A percentile compares a stretch with the other conserved stretches of the same genome.
Evolutionary conservation across 2,797 vertebrate genomes (phyloP).

Genomic region (Choloepus didactylus): DNA sequence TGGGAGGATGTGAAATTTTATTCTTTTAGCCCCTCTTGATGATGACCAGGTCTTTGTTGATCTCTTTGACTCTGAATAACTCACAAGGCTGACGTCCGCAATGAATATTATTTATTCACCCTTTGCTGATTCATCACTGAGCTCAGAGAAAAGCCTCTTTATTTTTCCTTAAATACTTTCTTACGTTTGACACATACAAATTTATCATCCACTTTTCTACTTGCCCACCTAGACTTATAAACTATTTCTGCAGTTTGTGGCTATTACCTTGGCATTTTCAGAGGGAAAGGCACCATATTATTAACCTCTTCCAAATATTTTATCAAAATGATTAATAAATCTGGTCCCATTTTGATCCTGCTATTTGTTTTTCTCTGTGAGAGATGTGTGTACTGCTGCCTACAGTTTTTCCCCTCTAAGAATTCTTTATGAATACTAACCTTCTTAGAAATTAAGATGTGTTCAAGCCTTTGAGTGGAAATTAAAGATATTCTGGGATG

Average conservation of each 20-base stretch:
- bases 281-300: neutral
- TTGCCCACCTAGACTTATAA: neutral
- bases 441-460: neutral
- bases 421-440: neutral
- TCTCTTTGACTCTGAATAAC: neutral
- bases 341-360: neutral
- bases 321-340: slow-evolving; percentile 8
- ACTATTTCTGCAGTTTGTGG: slow-evolving; percentile 13
- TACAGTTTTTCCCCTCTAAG: neutral
- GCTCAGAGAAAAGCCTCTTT: neutral
- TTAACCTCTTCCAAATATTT: slow-evolving; percentile 57
- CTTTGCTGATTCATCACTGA: neutral
- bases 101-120: neutral
- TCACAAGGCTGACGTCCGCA: neutral
- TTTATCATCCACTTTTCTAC: slow-evolving; percentile 50
- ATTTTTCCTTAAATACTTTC: neutral
- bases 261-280: slow-evolving; percentile 8
- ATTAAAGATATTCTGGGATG: slow-evolving; percentile 23
- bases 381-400: slow-evolving; percentile 36
- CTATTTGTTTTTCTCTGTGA: slow-evolving; percentile 49
- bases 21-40: neutral
- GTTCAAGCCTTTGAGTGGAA: neutral
- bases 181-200: slow-evolving; percentile 17
- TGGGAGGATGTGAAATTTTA: neutral
- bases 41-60: neutral